Evolutionary conservation across 2,113 vertebrate species (phyloP).

Genomic region (Forbesichthys agassizii): DNA sequence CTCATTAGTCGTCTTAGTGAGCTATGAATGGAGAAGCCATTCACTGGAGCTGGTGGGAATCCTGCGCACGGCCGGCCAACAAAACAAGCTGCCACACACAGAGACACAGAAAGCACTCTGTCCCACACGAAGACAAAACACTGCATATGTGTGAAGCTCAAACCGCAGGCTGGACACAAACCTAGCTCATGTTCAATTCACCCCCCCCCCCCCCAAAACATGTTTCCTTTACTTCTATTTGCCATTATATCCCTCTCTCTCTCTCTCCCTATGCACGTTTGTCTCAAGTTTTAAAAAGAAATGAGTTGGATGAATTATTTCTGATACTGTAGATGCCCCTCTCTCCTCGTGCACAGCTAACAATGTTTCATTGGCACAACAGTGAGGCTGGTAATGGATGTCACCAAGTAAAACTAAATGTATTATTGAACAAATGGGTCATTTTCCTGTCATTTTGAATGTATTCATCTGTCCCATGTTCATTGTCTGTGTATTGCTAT

Average conservation of each 20-base stretch:
- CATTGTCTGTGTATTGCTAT: background rate
- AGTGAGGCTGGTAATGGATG: background rate
- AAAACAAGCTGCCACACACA: slow-evolving; percentile 38
- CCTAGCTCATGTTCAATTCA: slow-evolving; percentile 1
- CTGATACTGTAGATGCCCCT: slow-evolving; percentile 16
- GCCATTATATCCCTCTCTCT: background rate
- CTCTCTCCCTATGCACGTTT: background rate
- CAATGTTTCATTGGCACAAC: background rate
- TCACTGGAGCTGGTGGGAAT: slow-evolving; percentile 54
- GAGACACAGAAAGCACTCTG: background rate
- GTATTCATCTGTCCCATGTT: background rate
- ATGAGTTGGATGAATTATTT: slow-evolving; percentile 21
- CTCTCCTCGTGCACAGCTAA: background rate
- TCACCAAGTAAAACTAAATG: background rate
- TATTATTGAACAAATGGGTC: too few species aligned
- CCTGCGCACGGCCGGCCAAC: slow-evolving; percentile 36
- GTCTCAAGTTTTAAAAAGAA: slow-evolving; percentile 13
- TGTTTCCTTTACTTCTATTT: background rate
- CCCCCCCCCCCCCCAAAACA: slow-evolving; percentile 4
- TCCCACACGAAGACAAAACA: background rate
- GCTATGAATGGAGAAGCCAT: slow-evolving; percentile 43
- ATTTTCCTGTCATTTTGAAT: too few species aligned
- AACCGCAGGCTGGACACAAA: slow-evolving; percentile 6
- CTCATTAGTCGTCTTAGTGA: slow-evolving; percentile 54
- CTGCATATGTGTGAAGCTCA: slow-evolving; percentile 37